These are phyloP conservation scores for Anguilla megastoma DNA, from an alignment of 2,797 vertebrate genomes.

Conservation along the genomic window DNA sequence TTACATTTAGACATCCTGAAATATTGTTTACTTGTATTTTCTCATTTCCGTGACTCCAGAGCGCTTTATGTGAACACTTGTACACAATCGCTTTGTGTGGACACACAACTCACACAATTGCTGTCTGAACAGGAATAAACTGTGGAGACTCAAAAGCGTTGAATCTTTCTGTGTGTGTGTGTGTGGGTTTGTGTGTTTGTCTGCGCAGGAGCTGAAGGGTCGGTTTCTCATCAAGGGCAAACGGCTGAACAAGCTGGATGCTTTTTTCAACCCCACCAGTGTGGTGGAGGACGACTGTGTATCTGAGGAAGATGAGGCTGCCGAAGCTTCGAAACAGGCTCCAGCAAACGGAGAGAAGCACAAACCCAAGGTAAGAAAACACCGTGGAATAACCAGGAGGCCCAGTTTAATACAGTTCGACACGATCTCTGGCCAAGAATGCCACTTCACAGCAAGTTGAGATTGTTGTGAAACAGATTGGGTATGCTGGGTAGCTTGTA, in stretches of 20 bases:
- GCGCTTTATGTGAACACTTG: not conserved
- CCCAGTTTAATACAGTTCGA: not conserved
- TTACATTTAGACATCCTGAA: not conserved
- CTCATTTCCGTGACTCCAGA: not conserved
- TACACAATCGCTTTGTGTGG: not conserved
- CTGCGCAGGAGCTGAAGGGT: constrained; percentile 83
- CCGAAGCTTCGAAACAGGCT: constrained; percentile 77
- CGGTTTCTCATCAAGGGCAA: constrained; percentile 93
- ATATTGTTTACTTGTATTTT: not conserved
- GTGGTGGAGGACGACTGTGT: constrained; percentile 67
- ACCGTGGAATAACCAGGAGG: not conserved
- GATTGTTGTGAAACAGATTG: not conserved
- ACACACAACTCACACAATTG: not conserved
- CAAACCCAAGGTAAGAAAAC: constrained; percentile 61
- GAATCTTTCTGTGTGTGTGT: not conserved
- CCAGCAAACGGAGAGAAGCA: constrained; percentile 66
- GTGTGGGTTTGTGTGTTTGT: not conserved
- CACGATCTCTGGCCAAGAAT: not conserved
- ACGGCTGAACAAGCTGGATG: constrained; percentile 82
- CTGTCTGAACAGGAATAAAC: not conserved
- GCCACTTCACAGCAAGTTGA: not conserved
- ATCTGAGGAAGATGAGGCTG: constrained; percentile 95
- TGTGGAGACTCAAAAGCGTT: not conserved
- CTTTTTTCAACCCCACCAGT: constrained; percentile 57
- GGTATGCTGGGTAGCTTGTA: not conserved